Conservation (phyloP, 2,888 invertebrate species). For the Danaus chrysippus region DNA sequence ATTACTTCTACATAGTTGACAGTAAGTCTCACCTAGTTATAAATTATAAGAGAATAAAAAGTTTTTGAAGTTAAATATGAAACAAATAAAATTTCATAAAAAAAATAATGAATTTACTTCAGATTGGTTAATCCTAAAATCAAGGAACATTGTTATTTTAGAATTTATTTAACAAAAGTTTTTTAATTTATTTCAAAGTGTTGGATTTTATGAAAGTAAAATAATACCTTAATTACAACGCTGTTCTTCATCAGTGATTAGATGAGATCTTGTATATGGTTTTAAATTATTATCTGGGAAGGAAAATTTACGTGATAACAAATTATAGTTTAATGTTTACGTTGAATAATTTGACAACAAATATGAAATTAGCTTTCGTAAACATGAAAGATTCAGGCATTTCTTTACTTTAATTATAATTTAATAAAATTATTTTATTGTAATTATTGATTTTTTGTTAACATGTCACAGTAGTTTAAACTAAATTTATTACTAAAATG, state of each 20-base stretch:
- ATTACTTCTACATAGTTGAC: too few relatives aligned
- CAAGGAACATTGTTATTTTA: conserved; percentile 1
- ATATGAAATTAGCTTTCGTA: not conserved
- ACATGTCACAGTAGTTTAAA: too few relatives aligned
- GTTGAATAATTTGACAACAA: not conserved
- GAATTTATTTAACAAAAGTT: conserved; percentile 3
- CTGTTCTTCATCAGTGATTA: conserved; percentile 6
- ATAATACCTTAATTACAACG: conserved; percentile 1
- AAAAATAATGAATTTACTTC: not conserved
- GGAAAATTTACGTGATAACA: not conserved
- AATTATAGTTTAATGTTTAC: not conserved
- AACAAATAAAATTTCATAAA: not conserved
- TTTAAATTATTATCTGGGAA: not conserved
- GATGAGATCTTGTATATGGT: not conserved
- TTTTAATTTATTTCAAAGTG: conserved; percentile 4
- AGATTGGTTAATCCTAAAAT: not conserved
- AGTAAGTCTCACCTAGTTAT: too few relatives aligned
- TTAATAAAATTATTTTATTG: too few relatives aligned
- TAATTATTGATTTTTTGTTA: too few relatives aligned
- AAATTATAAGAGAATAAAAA: too few relatives aligned
- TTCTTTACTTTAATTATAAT: too few relatives aligned
- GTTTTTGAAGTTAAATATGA: not conserved
- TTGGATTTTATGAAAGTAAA: conserved; percentile 5
- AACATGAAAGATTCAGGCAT: too few relatives aligned
- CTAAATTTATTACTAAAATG: too few relatives aligned